These are phyloP conservation scores for Rhineura floridana DNA, from an alignment of 2,113 vertebrate genomes.

Conservation along the genomic window DNA sequence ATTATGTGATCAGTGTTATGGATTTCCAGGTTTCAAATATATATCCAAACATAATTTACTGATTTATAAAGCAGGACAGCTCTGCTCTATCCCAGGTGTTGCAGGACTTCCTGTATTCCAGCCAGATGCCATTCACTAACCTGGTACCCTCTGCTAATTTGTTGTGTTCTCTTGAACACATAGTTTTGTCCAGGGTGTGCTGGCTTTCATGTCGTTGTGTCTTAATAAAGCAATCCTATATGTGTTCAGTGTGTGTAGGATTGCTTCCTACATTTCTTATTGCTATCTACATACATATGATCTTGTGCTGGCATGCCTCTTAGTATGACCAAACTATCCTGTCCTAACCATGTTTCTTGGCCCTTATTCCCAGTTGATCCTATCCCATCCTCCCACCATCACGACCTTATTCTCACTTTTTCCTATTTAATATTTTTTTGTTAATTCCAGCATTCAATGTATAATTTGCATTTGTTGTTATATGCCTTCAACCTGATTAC, in stretches of 20 bases:
- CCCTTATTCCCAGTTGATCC: neutral
- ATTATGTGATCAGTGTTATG: neutral
- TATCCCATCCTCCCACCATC: neutral
- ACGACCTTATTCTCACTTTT: neutral
- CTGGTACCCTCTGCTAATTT: neutral
- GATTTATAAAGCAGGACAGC: neutral
- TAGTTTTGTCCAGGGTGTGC: neutral
- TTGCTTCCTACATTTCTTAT: neutral
- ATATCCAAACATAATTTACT: neutral
- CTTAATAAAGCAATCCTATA: no score
- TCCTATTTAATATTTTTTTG: neutral
- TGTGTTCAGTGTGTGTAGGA: no score
- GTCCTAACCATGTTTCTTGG: neutral
- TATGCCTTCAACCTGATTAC: no score
- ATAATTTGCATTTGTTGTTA: neutral
- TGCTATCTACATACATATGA: neutral
- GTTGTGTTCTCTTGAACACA: neutral
- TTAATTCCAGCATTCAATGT: neutral
- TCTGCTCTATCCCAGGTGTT: neutral
- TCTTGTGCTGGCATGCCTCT: neutral
- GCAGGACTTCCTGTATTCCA: neutral
- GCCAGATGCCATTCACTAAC: neutral
- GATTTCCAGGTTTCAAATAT: neutral
- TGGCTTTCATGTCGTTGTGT: no score
- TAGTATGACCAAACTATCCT: neutral